Percentiles rank a stretch among this genome's conserved stretches.
Evolutionary conservation across 1,140 invertebrate genomes (phyloP).

Genomic region (Brachionus manjavacas): DNA sequence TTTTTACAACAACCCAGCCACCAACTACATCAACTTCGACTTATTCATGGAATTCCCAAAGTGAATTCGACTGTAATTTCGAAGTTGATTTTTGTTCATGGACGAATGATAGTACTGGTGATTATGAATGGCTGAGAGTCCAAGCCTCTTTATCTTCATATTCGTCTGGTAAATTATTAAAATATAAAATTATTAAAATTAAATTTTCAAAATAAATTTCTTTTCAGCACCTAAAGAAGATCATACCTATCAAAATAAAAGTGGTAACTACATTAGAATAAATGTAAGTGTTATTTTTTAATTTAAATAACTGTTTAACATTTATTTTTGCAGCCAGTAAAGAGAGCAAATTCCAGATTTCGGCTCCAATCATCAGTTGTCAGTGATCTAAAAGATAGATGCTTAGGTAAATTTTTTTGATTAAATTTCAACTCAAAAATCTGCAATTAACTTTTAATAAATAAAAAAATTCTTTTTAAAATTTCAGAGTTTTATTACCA

Average conservation of each 20-base stretch:
- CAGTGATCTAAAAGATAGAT: background rate
- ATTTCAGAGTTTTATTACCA: conserved; percentile 46
- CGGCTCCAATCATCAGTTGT: background rate
- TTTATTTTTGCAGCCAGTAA: background rate
- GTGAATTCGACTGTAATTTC: conserved; percentile 49
- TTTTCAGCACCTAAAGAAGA: conserved; percentile 48
- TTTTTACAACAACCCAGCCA: background rate
- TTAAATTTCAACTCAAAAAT: background rate
- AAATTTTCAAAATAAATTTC: background rate
- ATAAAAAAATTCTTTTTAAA: background rate
- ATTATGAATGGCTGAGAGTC: conserved; percentile 44
- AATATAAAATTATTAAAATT: background rate
- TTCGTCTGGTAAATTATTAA: background rate
- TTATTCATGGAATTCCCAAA: conserved; percentile 14
- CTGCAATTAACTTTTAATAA: background rate
- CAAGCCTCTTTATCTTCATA: background rate
- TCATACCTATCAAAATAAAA: conserved; percentile 39
- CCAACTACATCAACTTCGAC: background rate
- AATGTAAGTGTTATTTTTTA: background rate
- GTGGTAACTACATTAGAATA: conserved; percentile 30
- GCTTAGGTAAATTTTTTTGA: background rate
- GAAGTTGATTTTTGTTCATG: conserved; percentile 48
- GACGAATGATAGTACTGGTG: conserved; percentile 47
- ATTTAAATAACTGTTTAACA: background rate
- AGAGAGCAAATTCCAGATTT: background rate